These are phyloP conservation scores for Drosophila busckii DNA, from an alignment of 1,140 invertebrate species.

Conservation along the genomic window DNA sequence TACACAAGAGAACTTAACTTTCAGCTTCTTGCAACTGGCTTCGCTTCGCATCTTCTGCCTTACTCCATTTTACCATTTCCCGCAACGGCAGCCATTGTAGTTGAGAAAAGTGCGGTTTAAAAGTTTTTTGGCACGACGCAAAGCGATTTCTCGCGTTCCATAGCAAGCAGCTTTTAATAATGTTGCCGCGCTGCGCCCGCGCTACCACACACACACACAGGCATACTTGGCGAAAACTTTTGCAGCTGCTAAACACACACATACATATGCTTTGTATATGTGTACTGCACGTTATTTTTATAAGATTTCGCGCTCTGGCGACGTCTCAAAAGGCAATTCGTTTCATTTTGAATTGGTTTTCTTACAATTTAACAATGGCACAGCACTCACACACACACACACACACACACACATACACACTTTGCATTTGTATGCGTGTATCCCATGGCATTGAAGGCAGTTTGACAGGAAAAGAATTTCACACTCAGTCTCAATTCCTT, in stretches of 20 bases:
- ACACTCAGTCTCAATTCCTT: too few relatives aligned
- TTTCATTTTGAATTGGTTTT: conserved; percentile 39
- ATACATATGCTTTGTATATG: not conserved
- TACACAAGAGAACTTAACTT: conserved; percentile 72
- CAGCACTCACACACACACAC: conserved; percentile 7
- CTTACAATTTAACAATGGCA: conserved; percentile 40
- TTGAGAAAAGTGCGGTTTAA: conserved; percentile 64
- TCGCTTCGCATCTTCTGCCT: not conserved
- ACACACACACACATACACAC: conserved; percentile 2
- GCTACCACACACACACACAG: not conserved
- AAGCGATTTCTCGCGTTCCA: conserved; percentile 67
- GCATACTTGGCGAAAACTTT: too few relatives aligned
- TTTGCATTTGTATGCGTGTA: conserved; percentile 9
- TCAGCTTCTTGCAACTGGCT: conserved; percentile 9
- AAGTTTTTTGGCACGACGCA: conserved; percentile 64
- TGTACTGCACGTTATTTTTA: conserved; percentile 48
- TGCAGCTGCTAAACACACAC: not conserved
- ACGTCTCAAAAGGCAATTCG: conserved; percentile 42
- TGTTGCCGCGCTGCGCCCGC: conserved; percentile 28
- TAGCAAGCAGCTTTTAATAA: conserved; percentile 57
- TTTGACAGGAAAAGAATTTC: conserved; percentile 23
- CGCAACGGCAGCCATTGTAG: conserved; percentile 49
- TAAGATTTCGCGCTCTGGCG: conserved; percentile 52
- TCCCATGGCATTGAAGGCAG: conserved; percentile 72
- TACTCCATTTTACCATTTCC: conserved; percentile 56